Base-by-base conservation (phyloP, 2,888 invertebrate species). In the Nesidiocoris tenuis region DNA sequence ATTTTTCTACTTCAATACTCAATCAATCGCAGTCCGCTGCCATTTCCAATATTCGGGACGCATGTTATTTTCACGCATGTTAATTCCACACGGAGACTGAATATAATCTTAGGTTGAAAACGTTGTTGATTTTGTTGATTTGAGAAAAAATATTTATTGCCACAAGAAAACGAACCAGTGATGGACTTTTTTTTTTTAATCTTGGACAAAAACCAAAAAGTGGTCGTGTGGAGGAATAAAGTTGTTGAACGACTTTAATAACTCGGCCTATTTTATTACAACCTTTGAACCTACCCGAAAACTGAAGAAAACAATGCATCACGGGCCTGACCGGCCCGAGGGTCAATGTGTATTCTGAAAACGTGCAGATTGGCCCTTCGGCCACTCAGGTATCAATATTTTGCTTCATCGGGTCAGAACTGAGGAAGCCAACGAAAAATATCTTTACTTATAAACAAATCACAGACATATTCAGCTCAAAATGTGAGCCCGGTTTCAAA, bases 211-310 rank as follows among this genome's bases (percentile, higher is more conserved):
- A 24, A 76, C 64, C 18, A 75, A 75, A 77, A 72, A 76, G 77
- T 77, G 77, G 77, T 77, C 76, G 77, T 77, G 77, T 77, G 71
- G 77, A 74, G 68, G 68, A 65, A 77, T 71, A 77, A 77, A 65
- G 76, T 76, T 77, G 77, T 77, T 76, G 77, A 67, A 74, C 75
- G 75, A 77, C 66, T 64, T 72, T 55, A 76, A n/a, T 55, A 66
- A 66, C n/a, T 59, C n/a, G n/a, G n/a, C n/a, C n/a, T n/a, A n/a
- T n/a, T n/a, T n/a, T n/a, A n/a, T n/a, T n/a, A n/a, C n/a, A n/a
- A n/a, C n/a, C n/a, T n/a, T n/a, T n/a, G n/a, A n/a, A n/a, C n/a
- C n/a, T n/a, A n/a, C n/a, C n/a, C n/a, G n/a, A n/a, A n/a, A n/a
- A n/a, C n/a, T n/a, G n/a, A n/a, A n/a, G n/a, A n/a, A n/a, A n/a